These are phyloP conservation scores for Ciconia nigra DNA, from an alignment of 2,797 vertebrate genomes.

Conservation along the genomic window DNA sequence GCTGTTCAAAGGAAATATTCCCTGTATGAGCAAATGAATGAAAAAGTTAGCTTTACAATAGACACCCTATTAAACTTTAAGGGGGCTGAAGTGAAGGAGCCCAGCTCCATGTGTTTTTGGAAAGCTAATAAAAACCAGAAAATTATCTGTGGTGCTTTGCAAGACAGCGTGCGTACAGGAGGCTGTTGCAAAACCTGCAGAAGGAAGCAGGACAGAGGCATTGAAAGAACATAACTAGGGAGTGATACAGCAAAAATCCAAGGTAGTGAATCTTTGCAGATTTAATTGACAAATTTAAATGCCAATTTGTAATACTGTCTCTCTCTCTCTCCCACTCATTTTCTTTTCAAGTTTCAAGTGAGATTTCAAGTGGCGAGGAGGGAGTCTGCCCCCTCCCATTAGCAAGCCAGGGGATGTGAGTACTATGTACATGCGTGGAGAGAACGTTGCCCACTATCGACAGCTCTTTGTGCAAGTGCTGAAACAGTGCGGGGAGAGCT, in stretches of 20 bases:
- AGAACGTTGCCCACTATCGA: neutral
- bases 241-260: conserved; percentile 44
- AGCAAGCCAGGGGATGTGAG: neutral
- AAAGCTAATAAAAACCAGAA: conserved; percentile 52
- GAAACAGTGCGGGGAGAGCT: fast-evolving
- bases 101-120: conserved; percentile 8
- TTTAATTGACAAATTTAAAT: conserved; percentile 33
- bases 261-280: neutral
- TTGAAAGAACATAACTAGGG: neutral
- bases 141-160: conserved; percentile 7
- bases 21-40: conserved; percentile 29
- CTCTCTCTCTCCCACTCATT: neutral
- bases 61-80: conserved; percentile 54
- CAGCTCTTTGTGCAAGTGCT: neutral
- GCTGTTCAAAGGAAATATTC: conserved; percentile 64
- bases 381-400: neutral
- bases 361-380: neutral
- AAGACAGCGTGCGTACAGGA: neutral
- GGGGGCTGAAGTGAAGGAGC: conserved; percentile 28
- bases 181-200: conserved; percentile 6
- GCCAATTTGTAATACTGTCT: neutral
- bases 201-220: neutral
- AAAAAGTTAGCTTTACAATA: conserved; percentile 38
- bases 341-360: neutral
- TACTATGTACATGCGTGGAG: neutral